Evolutionary conservation across 2,113 vertebrate species (phyloP).

Genomic region (Atherinomorus stipes): DNA sequence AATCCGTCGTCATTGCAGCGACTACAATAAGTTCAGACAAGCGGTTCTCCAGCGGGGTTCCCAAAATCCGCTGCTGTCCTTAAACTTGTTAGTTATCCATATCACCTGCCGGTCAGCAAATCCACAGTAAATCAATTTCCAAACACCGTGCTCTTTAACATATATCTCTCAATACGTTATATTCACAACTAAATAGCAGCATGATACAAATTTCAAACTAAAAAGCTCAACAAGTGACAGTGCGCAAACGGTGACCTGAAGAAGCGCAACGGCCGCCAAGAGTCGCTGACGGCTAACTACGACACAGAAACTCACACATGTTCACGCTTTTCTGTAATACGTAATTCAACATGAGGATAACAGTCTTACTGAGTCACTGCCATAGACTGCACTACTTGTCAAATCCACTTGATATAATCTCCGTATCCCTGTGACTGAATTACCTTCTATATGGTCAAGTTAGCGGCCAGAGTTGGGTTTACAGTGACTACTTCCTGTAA

Average conservation of each 20-base stretch:
- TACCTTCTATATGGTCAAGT: constrained; percentile 2
- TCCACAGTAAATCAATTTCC: background rate
- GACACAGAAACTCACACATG: background rate
- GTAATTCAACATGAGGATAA: background rate
- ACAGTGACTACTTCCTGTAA: background rate
- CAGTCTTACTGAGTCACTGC: background rate
- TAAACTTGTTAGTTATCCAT: constrained; percentile 46
- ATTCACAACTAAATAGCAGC: background rate
- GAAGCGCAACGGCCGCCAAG: constrained; percentile 12
- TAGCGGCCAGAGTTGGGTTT: accelerated
- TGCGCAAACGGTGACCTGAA: constrained; percentile 35
- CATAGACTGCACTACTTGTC: constrained; percentile 25
- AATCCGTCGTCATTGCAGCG: constrained; percentile 64
- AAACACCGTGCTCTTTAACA: background rate
- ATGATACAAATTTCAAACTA: background rate
- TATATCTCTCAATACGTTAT: background rate
- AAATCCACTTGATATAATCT: constrained; percentile 73
- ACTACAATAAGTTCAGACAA: constrained; percentile 19
- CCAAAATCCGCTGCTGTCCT: constrained; percentile 32
- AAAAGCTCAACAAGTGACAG: constrained; percentile 52
- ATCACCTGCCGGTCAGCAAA: constrained; percentile 56
- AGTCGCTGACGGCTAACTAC: constrained; percentile 3
- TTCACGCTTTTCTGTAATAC: background rate
- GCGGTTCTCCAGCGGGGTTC: constrained; percentile 8
- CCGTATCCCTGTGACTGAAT: constrained; percentile 22